A percentile compares a stretch with the other conserved stretches of the same genome.
These are phyloP conservation scores for Drosophila sechellia DNA, from an alignment of 1,140 invertebrate genomes.

Conservation along the genomic window DNA sequence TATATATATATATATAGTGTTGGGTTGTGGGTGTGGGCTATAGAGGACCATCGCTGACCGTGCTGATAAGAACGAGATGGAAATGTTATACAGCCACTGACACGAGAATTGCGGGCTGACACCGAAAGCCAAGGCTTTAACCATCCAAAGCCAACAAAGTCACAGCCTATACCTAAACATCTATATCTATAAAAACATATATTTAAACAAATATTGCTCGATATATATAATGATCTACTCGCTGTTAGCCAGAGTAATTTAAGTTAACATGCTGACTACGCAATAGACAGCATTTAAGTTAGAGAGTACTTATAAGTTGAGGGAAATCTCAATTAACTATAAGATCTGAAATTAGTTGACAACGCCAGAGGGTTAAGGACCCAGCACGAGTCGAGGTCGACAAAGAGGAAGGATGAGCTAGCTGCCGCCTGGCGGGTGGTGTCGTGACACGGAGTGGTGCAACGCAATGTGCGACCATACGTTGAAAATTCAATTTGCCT, in stretches of 20 bases:
- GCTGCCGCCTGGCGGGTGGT: not conserved
- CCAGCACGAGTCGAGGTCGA: no score
- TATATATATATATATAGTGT: not conserved
- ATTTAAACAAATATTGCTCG: no score
- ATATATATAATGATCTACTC: no score
- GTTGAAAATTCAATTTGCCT: slow-evolving; percentile 84
- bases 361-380: no score
- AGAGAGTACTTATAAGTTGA: no score
- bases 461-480: slow-evolving; percentile 70
- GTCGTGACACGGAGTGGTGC: slow-evolving; percentile 43
- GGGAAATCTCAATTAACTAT: no score
- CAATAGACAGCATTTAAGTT: no score
- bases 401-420: no score
- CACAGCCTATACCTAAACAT: not conserved
- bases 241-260: no score
- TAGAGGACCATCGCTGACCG: slow-evolving; percentile 36
- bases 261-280: no score
- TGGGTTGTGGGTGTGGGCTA: not conserved
- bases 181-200: not conserved
- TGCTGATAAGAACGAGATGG: slow-evolving; percentile 41
- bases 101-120: slow-evolving; percentile 28
- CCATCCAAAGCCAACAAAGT: slow-evolving; percentile 2
- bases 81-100: slow-evolving; percentile 50
- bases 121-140: slow-evolving; percentile 38
- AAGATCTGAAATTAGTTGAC: no score